Evolutionary conservation across 2,888 invertebrate genomes (phyloP).

Genomic region (Drosophila limbata): DNA sequence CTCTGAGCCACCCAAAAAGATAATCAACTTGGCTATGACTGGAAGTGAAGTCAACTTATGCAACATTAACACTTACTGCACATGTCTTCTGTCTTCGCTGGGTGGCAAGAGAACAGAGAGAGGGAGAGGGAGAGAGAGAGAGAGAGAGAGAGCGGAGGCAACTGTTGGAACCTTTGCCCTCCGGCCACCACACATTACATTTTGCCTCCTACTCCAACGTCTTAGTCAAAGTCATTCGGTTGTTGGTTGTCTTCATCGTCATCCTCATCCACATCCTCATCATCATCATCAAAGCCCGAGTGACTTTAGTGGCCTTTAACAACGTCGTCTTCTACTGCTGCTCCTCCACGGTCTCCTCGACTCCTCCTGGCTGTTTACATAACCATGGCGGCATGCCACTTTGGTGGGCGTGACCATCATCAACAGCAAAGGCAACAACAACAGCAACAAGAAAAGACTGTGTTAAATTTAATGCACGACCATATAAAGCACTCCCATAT

Average conservation of each 20-base stretch:
- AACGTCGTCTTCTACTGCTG: slow-evolving; percentile 36
- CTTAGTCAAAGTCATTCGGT: slow-evolving; percentile 24
- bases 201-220: slow-evolving; percentile 21
- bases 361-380: slow-evolving; percentile 69
- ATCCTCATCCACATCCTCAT: slow-evolving; percentile 17
- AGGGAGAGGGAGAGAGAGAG: background rate
- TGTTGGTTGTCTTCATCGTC: slow-evolving; percentile 34
- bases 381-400: slow-evolving; percentile 70
- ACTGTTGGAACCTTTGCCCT: slow-evolving; percentile 62
- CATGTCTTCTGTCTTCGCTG: slow-evolving; percentile 35
- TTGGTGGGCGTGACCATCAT: slow-evolving; percentile 62
- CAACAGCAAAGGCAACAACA: slow-evolving; percentile 11
- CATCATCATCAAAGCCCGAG: slow-evolving; percentile 54
- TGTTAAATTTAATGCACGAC: slow-evolving; percentile 74
- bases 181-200: slow-evolving; percentile 48
- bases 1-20: slow-evolving; percentile 52
- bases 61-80: slow-evolving; percentile 72
- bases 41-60: slow-evolving; percentile 58
- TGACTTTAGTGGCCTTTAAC: slow-evolving; percentile 68
- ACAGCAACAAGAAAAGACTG: slow-evolving; percentile 38
- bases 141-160: too few relatives aligned
- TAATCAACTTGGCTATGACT: slow-evolving; percentile 27
- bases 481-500: slow-evolving; percentile 53
- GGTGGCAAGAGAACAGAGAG: background rate
- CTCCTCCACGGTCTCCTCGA: slow-evolving; percentile 20